These are phyloP conservation scores for Scaptomyza caliginosa DNA, from an alignment of 2,888 invertebrate species.

Conservation along the genomic window DNA sequence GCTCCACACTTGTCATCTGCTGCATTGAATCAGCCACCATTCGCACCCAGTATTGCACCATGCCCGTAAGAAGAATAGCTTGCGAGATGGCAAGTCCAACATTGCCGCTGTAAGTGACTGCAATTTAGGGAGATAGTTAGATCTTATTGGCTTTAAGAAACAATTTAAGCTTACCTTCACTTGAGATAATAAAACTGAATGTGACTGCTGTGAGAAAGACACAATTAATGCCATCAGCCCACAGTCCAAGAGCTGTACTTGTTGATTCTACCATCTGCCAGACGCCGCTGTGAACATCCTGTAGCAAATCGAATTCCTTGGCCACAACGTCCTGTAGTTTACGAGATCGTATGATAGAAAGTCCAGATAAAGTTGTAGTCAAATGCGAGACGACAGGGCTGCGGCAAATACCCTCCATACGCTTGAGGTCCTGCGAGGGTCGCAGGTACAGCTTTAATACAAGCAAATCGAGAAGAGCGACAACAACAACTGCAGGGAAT, in stretches of 20 bases:
- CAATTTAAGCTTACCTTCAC: conserved; percentile 85
- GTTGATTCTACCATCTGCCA: conserved; percentile 81
- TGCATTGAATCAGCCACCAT: conserved; percentile 88
- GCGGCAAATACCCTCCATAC: conserved; percentile 89
- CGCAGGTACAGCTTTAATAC: conserved; percentile 89
- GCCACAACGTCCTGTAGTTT: conserved; percentile 89
- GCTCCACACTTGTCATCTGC: conserved; percentile 90
- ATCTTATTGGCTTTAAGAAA: not conserved
- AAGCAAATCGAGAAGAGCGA: conserved; percentile 87
- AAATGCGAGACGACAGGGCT: conserved; percentile 96
- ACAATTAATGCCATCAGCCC: conserved; percentile 89
- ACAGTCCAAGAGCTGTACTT: conserved; percentile 88
- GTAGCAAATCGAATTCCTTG: conserved; percentile 89
- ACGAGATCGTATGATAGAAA: conserved; percentile 93
- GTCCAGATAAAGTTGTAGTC: conserved; percentile 92
- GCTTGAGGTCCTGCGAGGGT: conserved; percentile 90
- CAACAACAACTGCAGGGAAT: conserved; percentile 87
- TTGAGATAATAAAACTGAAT: conserved; percentile 86
- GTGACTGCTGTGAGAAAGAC: conserved; percentile 88
- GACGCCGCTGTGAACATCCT: conserved; percentile 85
- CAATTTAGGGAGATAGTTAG: conserved; percentile 1
- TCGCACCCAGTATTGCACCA: conserved; percentile 88
- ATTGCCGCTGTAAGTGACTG: conserved; percentile 87
- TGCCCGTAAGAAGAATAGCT: conserved; percentile 88
- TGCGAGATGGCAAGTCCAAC: conserved; percentile 89